A percentile compares a stretch with the other conserved stretches of the same genome.
These are phyloP conservation scores for Rousettus leschenaultii DNA, from an alignment of 2,113 vertebrate genomes.

Conservation along the genomic window DNA sequence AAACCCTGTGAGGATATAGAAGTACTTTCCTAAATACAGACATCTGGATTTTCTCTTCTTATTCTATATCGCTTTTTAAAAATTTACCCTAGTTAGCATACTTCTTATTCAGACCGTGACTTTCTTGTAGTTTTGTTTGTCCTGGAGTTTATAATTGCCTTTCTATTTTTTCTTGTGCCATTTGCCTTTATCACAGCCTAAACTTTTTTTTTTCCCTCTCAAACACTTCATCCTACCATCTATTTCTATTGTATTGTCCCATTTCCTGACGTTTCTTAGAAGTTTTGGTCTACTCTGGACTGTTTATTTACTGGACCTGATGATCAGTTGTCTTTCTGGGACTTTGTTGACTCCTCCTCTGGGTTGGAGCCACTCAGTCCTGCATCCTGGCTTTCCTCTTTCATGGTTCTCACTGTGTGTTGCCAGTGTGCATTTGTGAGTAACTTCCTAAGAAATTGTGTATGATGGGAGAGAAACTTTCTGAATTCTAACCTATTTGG, in stretches of 20 bases:
- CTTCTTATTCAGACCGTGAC: not conserved
- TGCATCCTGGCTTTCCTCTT: not conserved
- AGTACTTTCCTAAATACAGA: not conserved
- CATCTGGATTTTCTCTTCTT: not conserved
- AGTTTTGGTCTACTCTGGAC: not conserved
- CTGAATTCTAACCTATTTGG: not conserved
- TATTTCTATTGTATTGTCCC: not conserved
- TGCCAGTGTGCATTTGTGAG: not conserved
- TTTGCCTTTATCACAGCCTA: not conserved
- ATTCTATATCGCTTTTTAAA: not conserved
- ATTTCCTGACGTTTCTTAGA: not conserved
- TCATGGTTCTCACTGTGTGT: not conserved
- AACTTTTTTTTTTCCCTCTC: not conserved
- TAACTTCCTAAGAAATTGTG: constrained; percentile 16
- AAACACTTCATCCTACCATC: not conserved
- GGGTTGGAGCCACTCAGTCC: not conserved
- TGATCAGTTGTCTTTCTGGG: not conserved
- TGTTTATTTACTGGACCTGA: not conserved
- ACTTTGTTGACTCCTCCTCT: not conserved
- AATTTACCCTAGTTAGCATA: not conserved
- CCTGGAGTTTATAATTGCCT: constrained; percentile 34
- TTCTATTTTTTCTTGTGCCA: not conserved
- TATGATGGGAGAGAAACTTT: not conserved
- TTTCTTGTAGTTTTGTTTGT: constrained; percentile 15
- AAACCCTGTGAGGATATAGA: not conserved